Evolutionary conservation across 1,140 invertebrate species (phyloP), one percentile per base, ranked within the genome.

Genomic region (Phymastichus coffea): DNA sequence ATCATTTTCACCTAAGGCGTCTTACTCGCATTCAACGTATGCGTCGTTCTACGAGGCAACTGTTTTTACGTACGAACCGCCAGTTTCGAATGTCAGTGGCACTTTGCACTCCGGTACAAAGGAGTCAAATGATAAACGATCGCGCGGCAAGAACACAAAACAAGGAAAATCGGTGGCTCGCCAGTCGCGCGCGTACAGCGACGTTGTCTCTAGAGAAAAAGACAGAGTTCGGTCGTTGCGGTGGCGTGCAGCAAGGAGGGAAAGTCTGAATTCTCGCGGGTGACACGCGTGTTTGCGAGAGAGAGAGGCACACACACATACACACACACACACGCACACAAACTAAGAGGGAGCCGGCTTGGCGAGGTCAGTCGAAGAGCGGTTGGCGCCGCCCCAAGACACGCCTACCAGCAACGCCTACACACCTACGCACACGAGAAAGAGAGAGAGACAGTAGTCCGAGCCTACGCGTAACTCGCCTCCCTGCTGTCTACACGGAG

Each of bases 381-480:
- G 76, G 75, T 76, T 78, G 75, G 74, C 71, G 63, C 77, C 77
- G 75, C 76, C 76, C 76, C 65, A 74, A 71, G 76, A 70, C 74
- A 78, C 77, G 77, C 77, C 77, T 72, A 80, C 75, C 76, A 77
- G 73, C 38, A 70, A 76, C 76, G 75, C 75, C 75, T 78, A 76
- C 74, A 72, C 67, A 75, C 68, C 67, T 65, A 70, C 67, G 63
- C 70, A 67, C 63, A 48, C 44, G 37, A 53, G 4, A 2, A 30
- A 37, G 38, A 52, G 44, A 59, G 49, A 65, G 43, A 33, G 15
- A 26, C 19, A 17, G n/a, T 8, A 7, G 23, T 17, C 12, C 41
- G 43, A 41, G 63, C 68, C 67, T 72, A 70, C 67, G 70, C 72
- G 70, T 71, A 73, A n/a, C n/a, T n/a, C 71, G 63, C 64, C 67